Base-by-base conservation (phyloP, 2,113 vertebrate genomes). In the Vulpes ferrilata region DNA sequence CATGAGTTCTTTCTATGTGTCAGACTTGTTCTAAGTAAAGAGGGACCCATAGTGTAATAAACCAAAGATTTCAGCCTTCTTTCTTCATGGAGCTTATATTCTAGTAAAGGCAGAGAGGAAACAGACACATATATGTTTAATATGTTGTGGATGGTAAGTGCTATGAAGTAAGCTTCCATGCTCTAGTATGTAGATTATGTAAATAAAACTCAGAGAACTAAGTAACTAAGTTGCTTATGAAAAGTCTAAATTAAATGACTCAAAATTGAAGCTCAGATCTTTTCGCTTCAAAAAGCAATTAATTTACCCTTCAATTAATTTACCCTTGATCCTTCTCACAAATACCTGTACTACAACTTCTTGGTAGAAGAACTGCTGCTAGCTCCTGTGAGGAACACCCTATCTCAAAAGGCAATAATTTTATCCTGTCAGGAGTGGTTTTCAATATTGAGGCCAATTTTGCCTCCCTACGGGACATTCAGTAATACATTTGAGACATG, bases 241-340 rank as follows among this genome's bases (percentile, higher is more conserved):
- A 83, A 92, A 90, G 83, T 95, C 32, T 43, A 78, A 88, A 90
- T 76, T 6, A 90, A 95, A 62, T 67, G 60, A 38, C 2, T 53
- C 20, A 67, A 67, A 96, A 73, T 83, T 64, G 10, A 79, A 86
- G 16, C 53, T 93, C 59, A 86, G 22, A 81, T 80, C 86, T 90
- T 90, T 19, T 71, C 27, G 19, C 51, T 87, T 87, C 35, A 69
- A 90, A 88, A 48, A 22, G 4, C 30, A 35, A 35, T 35, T 35
- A 35, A 35, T 35, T 35, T 35, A 35, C 35, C 35, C 35, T 35
- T 35, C 35, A 35, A 35, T 35, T 35, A 35, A 35, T 35, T 35
- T 35, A 35, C 35, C 35, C 35, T 35, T 51, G 32, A 76, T 81
- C 38, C 20, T 89, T 92, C 27, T 62, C 25, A 59, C 22, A 15